These are phyloP conservation scores for Tiphia femorata DNA, from an alignment of 2,888 invertebrate genomes.

Conservation along the genomic window DNA sequence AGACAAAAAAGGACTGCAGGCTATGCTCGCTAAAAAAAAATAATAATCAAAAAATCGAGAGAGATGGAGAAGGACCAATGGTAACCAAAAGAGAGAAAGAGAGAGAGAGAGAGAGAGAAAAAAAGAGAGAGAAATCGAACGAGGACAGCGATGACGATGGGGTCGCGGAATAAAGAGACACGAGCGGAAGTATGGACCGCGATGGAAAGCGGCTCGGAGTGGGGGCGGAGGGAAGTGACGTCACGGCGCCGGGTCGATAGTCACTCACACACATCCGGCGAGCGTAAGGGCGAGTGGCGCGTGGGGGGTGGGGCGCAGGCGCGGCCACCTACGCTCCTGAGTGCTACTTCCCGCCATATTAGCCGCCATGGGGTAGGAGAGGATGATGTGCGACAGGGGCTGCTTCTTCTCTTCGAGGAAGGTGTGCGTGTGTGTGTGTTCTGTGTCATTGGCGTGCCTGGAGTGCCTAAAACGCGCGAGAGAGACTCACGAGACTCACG, in stretches of 20 bases:
- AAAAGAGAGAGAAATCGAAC: conserved; percentile 6
- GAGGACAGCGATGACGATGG: conserved; percentile 1
- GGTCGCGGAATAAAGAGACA: not conserved
- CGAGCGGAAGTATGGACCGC: not conserved
- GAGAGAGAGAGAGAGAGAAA: conserved; percentile 4
- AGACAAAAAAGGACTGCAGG: not conserved
- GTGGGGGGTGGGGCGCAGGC: conserved; percentile 33
- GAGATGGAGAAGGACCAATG: conserved; percentile 3
- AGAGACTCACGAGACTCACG: too few species aligned
- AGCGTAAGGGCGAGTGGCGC: conserved; percentile 21
- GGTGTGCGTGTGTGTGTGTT: too few species aligned
- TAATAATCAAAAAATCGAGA: conserved; percentile 5
- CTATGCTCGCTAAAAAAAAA: not conserved
- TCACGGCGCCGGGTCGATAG: conserved; percentile 64
- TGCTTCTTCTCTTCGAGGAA: conserved; percentile 78
- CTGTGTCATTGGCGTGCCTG: too few species aligned
- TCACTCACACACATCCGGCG: conserved; percentile 51
- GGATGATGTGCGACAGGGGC: conserved; percentile 78
- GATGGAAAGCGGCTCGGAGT: not conserved
- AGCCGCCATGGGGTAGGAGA: conserved; percentile 62
- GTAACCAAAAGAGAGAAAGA: not conserved
- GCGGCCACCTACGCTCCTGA: conserved; percentile 45
- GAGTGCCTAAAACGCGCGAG: too few species aligned
- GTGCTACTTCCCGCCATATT: conserved; percentile 63
- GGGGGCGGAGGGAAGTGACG: conserved; percentile 52